Conservation (phyloP, 2,888 invertebrate species). For the Elmis aenea region DNA sequence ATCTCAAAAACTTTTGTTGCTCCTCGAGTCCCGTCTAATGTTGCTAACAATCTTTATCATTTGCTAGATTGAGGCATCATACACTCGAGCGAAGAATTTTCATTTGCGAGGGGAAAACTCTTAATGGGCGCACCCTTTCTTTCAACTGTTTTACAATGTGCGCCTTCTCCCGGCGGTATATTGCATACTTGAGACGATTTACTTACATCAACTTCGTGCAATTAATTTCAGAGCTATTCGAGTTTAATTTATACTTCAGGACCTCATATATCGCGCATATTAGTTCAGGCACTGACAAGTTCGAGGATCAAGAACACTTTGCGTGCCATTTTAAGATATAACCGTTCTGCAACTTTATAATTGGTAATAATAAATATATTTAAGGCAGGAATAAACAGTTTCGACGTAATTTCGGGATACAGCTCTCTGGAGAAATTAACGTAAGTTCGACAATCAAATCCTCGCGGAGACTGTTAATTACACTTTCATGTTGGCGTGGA, state of each 20-base stretch:
- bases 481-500: slow-evolving; percentile 29
- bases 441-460: slow-evolving; percentile 36
- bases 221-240: slow-evolving; percentile 35
- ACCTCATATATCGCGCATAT: slow-evolving; percentile 20
- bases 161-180: too few relatives aligned
- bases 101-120: too few relatives aligned
- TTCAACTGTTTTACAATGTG: too few relatives aligned
- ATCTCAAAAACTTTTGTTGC: too few relatives aligned
- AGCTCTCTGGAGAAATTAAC: slow-evolving; percentile 42
- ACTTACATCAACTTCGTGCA: slow-evolving; percentile 34
- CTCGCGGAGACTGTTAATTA: slow-evolving; percentile 34
- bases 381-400: slow-evolving; percentile 27
- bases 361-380: slow-evolving; percentile 28
- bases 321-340: slow-evolving; percentile 12
- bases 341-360: slow-evolving; percentile 23
- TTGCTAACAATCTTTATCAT: too few relatives aligned
- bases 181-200: slow-evolving; percentile 37
- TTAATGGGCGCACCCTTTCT: too few relatives aligned
- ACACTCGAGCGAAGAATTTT: too few relatives aligned
- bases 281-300: slow-evolving; percentile 24
- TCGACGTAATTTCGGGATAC: slow-evolving; percentile 28
- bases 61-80: too few relatives aligned
- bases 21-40: too few relatives aligned
- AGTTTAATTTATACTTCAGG: slow-evolving; percentile 33
- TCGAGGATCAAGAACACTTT: slow-evolving; percentile 24